A percentile compares a stretch with the other conserved stretches of the same genome.
Evolutionary conservation across 1,140 invertebrate species (phyloP).

Genomic region (Papilio polyxenes): DNA sequence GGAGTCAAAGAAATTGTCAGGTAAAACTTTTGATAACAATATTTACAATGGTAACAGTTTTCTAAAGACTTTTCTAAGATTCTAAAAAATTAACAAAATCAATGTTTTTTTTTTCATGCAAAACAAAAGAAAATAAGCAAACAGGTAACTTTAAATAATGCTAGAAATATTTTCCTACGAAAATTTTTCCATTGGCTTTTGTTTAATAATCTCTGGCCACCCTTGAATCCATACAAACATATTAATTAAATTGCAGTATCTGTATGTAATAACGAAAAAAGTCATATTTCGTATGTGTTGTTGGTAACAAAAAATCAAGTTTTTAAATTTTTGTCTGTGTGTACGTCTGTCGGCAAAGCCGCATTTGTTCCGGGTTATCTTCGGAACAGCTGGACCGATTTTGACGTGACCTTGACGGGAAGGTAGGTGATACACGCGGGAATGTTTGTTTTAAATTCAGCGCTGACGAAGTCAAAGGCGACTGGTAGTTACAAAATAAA

Average conservation of each 20-base stretch:
- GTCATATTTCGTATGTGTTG: no score
- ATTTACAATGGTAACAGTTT: not conserved
- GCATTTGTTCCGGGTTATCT: no score
- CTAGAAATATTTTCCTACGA: not conserved
- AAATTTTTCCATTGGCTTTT: not conserved
- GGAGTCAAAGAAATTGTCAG: not conserved
- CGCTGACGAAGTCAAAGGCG: no score
- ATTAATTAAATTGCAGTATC: no score
- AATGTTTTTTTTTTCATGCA: not conserved
- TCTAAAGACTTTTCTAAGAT: not conserved
- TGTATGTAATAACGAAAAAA: no score
- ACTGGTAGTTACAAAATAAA: not conserved
- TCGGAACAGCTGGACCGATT: no score
- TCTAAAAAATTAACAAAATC: not conserved
- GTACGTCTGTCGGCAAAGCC: no score
- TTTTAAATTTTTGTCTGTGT: no score
- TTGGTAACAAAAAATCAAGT: no score
- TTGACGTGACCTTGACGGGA: no score
- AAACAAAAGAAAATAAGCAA: not conserved
- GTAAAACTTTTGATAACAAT: not conserved
- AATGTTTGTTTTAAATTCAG: no score
- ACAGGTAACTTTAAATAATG: not conserved
- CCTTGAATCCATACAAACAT: not conserved
- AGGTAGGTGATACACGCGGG: no score
- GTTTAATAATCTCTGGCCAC: not conserved